Base-by-base conservation (phyloP, 2,888 invertebrate species). In the Lithophane ornitopus region DNA sequence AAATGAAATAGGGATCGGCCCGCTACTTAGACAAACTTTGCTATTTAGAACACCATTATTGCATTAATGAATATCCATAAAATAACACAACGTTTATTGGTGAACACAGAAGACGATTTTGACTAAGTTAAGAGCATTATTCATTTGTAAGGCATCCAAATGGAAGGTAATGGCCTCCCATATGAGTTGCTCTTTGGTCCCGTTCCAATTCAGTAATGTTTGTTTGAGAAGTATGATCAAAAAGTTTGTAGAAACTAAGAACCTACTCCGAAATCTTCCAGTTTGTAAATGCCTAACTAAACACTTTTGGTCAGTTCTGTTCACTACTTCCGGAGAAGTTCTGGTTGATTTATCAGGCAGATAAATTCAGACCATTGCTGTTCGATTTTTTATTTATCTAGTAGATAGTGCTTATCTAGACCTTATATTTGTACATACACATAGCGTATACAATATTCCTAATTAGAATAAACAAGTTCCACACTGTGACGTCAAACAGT, bases 101-200 rank as follows among this genome's bases (percentile, higher is more conserved):
- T 61, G 34, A 34, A 34, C 61, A 14, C 1, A 22, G 3, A 41
- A 68, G 28, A 71, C 11, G 39, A 65, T n/a, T 71, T 49, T 41
- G 39, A 63, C 46, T 41, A 28, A 65, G 12, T 49, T 63, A 26
- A 39, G 71, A 74, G 26, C 0, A 49, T 61, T 52, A 44, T 44
- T 70, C 9, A 52, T 52, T 74, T 61, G 34, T 52, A 44, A 52
- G 28, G 28, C 66, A 22, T 49, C 39, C 28, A 58, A 72, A 72
- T 72, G 46, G 46, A 49, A 71, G 39, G 7, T 70, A 74, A 56
- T 46, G 22, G 46, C 22, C 8, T 39, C 16, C 39, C 46, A 41
- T 39, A 56, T 58, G 46, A 66, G 52, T 65, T 52, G 49, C 14
- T 74, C 26, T 66, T 66, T 67, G 61, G 34, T 8, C 3, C 22